These are phyloP conservation scores for Amphimedon queenslandica DNA, from an alignment of 37 sponge, comb jelly and placozoan species.

Conservation along the genomic window DNA sequence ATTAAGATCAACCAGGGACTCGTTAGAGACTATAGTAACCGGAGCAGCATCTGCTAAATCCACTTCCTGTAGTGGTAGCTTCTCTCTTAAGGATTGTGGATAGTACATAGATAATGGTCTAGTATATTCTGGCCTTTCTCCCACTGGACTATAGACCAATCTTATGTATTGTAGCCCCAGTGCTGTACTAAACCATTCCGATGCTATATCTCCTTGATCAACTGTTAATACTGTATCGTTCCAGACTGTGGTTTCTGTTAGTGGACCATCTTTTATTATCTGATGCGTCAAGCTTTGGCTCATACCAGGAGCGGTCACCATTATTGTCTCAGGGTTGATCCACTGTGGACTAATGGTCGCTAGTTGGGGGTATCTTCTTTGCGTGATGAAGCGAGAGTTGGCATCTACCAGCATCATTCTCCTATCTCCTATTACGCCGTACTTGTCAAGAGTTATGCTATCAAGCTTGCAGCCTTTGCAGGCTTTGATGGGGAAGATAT, in stretches of 20 bases:
- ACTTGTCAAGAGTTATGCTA: slow-evolving; percentile 28
- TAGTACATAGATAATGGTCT: slow-evolving; percentile 18
- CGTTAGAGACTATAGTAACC: slow-evolving; percentile 51
- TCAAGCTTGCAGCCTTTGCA: slow-evolving; percentile 44
- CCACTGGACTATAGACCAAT: slow-evolving; percentile 36
- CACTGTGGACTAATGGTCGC: slow-evolving; percentile 44
- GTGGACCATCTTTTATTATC: slow-evolving; percentile 28
- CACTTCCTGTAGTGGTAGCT: slow-evolving; percentile 36
- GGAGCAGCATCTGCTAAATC: slow-evolving; percentile 66
- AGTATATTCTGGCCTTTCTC: not conserved
- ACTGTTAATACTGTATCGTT: slow-evolving; percentile 34
- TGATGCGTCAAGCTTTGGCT: slow-evolving; percentile 6
- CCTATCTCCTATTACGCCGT: slow-evolving; percentile 64
- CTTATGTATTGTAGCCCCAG: slow-evolving; percentile 31
- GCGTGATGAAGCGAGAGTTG: slow-evolving; percentile 56
- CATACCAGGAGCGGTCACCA: slow-evolving; percentile 41
- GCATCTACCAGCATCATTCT: slow-evolving; percentile 72
- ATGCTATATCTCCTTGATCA: slow-evolving; percentile 78
- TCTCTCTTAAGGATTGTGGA: slow-evolving; percentile 32
- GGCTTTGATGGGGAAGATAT: slow-evolving; percentile 78
- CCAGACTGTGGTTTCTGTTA: slow-evolving; percentile 51
- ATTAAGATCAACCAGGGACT: slow-evolving; percentile 75
- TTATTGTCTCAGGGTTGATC: slow-evolving; percentile 11
- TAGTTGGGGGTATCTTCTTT: slow-evolving; percentile 59
- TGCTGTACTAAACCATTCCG: slow-evolving; percentile 56